Evolutionary conservation across 2,113 vertebrate genomes (phyloP), one percentile per base, ranked within the genome.

Genomic region (Anoplopoma fimbria): DNA sequence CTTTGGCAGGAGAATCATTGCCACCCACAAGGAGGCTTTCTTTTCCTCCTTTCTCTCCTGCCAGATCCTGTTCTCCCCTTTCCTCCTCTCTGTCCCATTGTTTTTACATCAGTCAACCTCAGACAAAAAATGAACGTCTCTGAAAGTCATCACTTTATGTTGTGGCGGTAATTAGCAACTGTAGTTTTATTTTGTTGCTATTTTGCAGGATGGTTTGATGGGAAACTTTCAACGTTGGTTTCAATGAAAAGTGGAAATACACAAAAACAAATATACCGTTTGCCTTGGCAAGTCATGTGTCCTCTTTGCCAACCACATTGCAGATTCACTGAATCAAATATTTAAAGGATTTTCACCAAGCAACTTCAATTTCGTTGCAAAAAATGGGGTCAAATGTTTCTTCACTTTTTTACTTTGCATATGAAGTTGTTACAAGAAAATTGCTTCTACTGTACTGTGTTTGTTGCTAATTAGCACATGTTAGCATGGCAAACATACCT

Each of bases 21-120:
- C 88, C 89, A 89, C 92, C 87, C 88, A 92, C 87, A 55, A 83
- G 71, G 88, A 92, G 75, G 73, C 62, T 88, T 86, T 88, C 25
- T 71, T 69, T 81, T 88, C 83, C 79, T 80, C 49, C 79, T 84
- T 77, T 78, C 76, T 72, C 61, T 77, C 68, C 38, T 88, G 83
- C 88, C 84, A 91, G 80, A 88, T 83, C 36, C 27, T 29, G 0
- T 65, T 79, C 82, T 83, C 69, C 42, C 23, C 53, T 77, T 27
- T 76, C 57, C 7, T 34, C 55, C 61, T 62, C 49, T 77, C 45
- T 42, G 27, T 78, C 45, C 23, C 65, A 64, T 87, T 85, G 78
- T 86, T 79, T 78, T 86, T 70, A 69, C 77, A 77, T 82, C 82
- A 42, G 69, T 82, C 80, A 77, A 75, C 65, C 83, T 82, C 68